Base-by-base conservation (phyloP, 1,140 invertebrate species). In the Drosophila sp. region DNA sequence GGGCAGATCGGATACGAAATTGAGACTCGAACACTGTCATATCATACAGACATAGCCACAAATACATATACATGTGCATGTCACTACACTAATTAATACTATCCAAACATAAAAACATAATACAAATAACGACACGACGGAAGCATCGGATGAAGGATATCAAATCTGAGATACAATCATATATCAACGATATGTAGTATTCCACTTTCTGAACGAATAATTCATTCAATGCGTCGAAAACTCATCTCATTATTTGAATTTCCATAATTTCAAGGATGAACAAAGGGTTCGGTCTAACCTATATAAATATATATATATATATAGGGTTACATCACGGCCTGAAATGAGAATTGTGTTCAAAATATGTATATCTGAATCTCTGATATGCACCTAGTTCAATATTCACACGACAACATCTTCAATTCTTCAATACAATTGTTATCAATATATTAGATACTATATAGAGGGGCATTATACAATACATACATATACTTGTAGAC, bases 401-500 rank as follows among this genome's bases (percentile, higher is more conserved):
- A 62, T n/a, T 36, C 27, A 48, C 14, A 58, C 36, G 18, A 50
- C 53, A 36, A 63, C 38, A 70, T 58, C 32, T 43, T 16, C 38
- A 54, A 41, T 45, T 58, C 32, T 43, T 16, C 38, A 54, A 41
- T 45, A 70, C 32, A 54, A 45, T 32, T 43, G 38, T 14, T 51
- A 72, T 14, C 40, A 16, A 57, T 38, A 61, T 36, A 48, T 61
- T 29, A 27, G 9, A 46, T 32, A 56, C 53, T 41, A 67, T 59
- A 67, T 51, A 67, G 70, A 67, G 63, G 70, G 63, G 70, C 70
- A 67, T 46, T 59, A 71, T 32, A 32, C 64, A 46, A 29, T 29
- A 29, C 27, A 29, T 29, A 6, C 27, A 29, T 29, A 38, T 4
- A 41, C 40, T 63, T 54, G 8, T 41, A 18, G 8, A 57, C 13